Evolutionary conservation across 2,797 vertebrate species (phyloP).

Genomic region (Denticeps clupeoides): DNA sequence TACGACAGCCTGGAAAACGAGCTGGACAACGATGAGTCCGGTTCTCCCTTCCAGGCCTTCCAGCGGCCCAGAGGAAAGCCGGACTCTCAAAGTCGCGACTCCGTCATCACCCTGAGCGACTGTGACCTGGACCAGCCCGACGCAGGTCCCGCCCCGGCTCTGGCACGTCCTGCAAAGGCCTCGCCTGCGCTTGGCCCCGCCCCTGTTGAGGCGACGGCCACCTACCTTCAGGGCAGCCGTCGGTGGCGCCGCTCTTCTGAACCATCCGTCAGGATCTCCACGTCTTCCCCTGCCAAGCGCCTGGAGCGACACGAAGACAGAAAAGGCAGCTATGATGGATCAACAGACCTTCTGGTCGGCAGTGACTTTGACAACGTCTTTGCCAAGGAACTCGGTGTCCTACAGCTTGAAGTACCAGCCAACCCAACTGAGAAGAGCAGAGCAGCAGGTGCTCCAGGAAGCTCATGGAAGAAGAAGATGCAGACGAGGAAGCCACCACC

Average conservation of each 20-base stretch:
- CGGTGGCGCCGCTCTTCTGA: slow-evolving; percentile 76
- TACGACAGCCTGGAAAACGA: slow-evolving; percentile 92
- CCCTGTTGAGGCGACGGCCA: too few species aligned
- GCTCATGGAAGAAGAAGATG: slow-evolving; percentile 40
- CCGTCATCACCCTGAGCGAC: slow-evolving; percentile 81
- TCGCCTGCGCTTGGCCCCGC: too few species aligned
- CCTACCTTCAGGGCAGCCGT: slow-evolving; percentile 43
- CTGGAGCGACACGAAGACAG: slow-evolving; percentile 38
- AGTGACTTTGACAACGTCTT: slow-evolving; percentile 41
- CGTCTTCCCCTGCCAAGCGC: slow-evolving; percentile 22
- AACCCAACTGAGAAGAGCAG: slow-evolving; percentile 34
- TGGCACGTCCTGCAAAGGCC: slow-evolving; percentile 45
- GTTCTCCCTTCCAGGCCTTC: slow-evolving; percentile 68
- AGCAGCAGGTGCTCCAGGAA: slow-evolving; percentile 40
- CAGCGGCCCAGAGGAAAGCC: slow-evolving; percentile 57
- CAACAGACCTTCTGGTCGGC: not conserved
- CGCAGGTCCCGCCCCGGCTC: slow-evolving; percentile 47
- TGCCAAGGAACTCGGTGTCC: slow-evolving; percentile 37
- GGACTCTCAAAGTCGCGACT: slow-evolving; percentile 81
- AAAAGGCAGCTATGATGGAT: slow-evolving; percentile 76
- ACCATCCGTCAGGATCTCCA: slow-evolving; percentile 57
- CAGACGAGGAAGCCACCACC: slow-evolving; percentile 47
- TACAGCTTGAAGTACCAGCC: slow-evolving; percentile 44
- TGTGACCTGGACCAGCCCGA: slow-evolving; percentile 69
- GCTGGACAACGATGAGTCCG: slow-evolving; percentile 70